Evolutionary conservation across 2,797 vertebrate species (phyloP).

Genomic region (Cuculus canorus): DNA sequence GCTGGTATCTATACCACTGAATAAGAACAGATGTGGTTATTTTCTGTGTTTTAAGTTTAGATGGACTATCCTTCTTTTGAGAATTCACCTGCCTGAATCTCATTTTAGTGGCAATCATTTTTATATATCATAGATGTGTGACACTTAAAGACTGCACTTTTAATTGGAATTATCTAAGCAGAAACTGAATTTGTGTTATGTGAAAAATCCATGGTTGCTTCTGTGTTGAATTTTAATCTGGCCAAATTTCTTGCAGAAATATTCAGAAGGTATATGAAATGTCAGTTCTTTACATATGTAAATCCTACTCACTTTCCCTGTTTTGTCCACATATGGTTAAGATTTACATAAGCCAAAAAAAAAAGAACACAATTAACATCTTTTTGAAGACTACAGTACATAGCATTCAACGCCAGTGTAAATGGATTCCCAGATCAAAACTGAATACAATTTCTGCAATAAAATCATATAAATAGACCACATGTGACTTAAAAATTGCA

Average conservation of each 20-base stretch:
- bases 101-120: not conserved
- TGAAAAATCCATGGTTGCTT: not conserved
- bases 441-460: not conserved
- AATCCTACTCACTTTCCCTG: not conserved
- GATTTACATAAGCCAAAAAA: not conserved
- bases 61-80: not conserved
- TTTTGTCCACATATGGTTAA: conserved; percentile 19
- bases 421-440: not conserved
- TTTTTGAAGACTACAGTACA: not conserved
- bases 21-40: not conserved
- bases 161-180: conserved; percentile 20
- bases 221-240: conserved; percentile 20
- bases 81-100: not conserved
- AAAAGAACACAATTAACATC: not conserved
- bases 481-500: not conserved
- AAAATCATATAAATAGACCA: not conserved
- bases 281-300: not conserved
- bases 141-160: conserved; percentile 8
- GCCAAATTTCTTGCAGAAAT: not conserved
- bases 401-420: not conserved
- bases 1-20: not conserved
- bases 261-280: not conserved
- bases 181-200: conserved; percentile 22
- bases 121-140: not conserved
- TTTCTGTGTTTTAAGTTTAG: not conserved